Evolutionary conservation across 2,113 vertebrate genomes (phyloP), one percentile per base, ranked within the genome.

Genomic region (Archocentrus centrarchus): DNA sequence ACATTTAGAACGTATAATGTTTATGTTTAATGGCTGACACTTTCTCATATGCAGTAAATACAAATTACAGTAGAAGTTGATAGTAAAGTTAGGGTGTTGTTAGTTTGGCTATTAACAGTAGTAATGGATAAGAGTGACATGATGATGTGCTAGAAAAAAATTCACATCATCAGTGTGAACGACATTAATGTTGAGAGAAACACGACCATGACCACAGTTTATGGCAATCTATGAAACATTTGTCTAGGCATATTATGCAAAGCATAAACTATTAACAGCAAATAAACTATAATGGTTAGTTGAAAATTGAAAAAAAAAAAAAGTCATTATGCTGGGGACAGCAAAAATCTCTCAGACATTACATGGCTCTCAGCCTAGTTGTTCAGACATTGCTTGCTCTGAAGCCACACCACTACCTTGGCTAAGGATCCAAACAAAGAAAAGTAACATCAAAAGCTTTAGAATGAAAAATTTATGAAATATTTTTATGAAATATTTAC

Each of bases 21-120:
- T 73, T n/a, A 32, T 73, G 27, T 73, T 73, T 20, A 2, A 73
- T 0, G 27, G 50, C 66, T 73, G 53, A 73, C 44, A 53, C 32
- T 73, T 73, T 53, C 66, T 53, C 47, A 73, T 32, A 53, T 53
- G 66, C 44, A 73, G 27, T 73, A 53, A 73, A 73, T 53, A 53
- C 4, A 32, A 73, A n/a, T 53, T 73, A 73, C 44, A 73, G 17
- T 44, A n/a, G 27, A 73, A 30, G 27, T 27, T 73, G 27, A 55
- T n/a, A n/a, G 68, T 73, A 9, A 55, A 55, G 55, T 53, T n/a
- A 73, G 27, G 27, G 27, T 73, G 68, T n/a, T 73, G 68, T 53
- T 73, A 73, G 68, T 35, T n/a, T 73, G 68, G 18, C 68, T 32
- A 73, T 73, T 55, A 73, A 55, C 68, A 18, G 32, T 35, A 11